phyloP scores from a whole-genome alignment of 2,888 invertebrate species.

The Rhyacophila evoluta region DNA sequence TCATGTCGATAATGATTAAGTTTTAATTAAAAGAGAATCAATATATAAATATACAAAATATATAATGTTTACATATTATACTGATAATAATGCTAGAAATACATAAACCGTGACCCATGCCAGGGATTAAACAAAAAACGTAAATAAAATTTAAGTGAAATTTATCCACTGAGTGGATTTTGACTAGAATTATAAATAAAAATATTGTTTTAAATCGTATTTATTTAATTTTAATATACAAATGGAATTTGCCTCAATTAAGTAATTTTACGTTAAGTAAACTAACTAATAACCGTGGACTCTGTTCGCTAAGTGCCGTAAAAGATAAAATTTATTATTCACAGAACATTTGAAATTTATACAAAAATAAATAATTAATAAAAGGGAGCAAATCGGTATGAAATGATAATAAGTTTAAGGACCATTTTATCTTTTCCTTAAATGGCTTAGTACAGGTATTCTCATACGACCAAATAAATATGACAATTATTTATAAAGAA shows the following conservation, averaged over 20 bases:
- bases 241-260: conserved; percentile 24
- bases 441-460: conserved; percentile 6
- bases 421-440: conserved; percentile 23
- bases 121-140: conserved; percentile 45
- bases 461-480: conserved; percentile 19
- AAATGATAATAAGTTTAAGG: conserved; percentile 21
- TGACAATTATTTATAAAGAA: conserved; percentile 20
- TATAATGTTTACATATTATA: conserved; percentile 40
- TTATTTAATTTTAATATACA: conserved; percentile 24
- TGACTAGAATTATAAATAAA: conserved; percentile 27
- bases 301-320: conserved; percentile 20
- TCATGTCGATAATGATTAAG: conserved; percentile 47
- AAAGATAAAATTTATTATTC: conserved; percentile 23
- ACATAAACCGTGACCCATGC: conserved; percentile 42
- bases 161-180: conserved; percentile 50
- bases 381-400: conserved; percentile 21
- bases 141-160: conserved; percentile 46
- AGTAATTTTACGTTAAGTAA: conserved; percentile 22
- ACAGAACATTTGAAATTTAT: conserved; percentile 23
- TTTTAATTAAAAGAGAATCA: conserved; percentile 40
- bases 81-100: conserved; percentile 25
- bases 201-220: conserved; percentile 24
- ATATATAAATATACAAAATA: conserved; percentile 41
- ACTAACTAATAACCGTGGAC: conserved; percentile 16
- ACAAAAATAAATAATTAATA: conserved; percentile 8